Base-by-base conservation (phyloP, 2,888 invertebrate genomes). In the Arrhopalites spinosus region DNA sequence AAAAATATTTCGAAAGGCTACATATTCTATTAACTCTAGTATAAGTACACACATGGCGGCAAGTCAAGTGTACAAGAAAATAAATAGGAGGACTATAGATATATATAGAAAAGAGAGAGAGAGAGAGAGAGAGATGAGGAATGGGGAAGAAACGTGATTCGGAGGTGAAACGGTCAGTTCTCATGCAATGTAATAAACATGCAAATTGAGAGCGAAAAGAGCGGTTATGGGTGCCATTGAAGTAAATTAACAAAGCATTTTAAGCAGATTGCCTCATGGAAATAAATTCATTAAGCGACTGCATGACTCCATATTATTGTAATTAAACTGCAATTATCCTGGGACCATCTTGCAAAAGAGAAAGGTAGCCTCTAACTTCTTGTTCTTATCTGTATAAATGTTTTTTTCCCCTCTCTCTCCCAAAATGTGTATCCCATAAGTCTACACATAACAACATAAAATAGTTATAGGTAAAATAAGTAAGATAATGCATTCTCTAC, bases 261-360 rank as follows among this genome's bases (percentile, higher is more conserved):
- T 76, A 68, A 76, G 67, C 67, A 76, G 72, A 76, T 76, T 76
- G 73, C 73, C 66, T 71, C 61, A 63, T 76, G 69, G 69, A 76
- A 76, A 76, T 76, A 76, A 76, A 76, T 76, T 76, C 76, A 76
- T 76, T 76, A 76, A 73, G 73, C 72, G 61, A 45, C 72, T 72
- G 72, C 72, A 72, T 63, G 73, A 75, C 66, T 67, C 75, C 67
- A 73, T 76, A 73, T 68, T 76, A 76, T 76, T 76, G 73, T 67
- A 76, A 76, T 76, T 76, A 73, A 76, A 76, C 68, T 76, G 69
- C 68, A 73, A 76, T 76, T 76, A 76, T 68, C 73, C 73, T 27
- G 56, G 27, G 36, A 61, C 63, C 63, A 72, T 63, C 72, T 63
- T 72, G 43, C 20, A 23, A 59, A 47, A 23, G 56, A 56, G 56